Conservation (phyloP, 2,797 vertebrate genomes). For the Morus bassanus region DNA sequence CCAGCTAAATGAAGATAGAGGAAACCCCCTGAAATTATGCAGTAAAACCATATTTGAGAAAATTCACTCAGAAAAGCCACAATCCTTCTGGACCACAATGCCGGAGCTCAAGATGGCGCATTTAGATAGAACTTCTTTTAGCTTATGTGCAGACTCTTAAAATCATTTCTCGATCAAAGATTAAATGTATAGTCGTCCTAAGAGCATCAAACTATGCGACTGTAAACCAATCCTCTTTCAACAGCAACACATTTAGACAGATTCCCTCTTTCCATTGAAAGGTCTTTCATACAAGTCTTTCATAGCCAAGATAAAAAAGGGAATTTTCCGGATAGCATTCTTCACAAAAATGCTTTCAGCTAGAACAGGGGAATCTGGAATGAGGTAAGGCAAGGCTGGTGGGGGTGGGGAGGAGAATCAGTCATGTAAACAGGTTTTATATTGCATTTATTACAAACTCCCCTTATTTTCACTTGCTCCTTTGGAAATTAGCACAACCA, state of each 20-base stretch:
- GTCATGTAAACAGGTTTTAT: slow-evolving; percentile 51
- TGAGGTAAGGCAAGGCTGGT: slow-evolving; percentile 24
- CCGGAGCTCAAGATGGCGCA: neutral
- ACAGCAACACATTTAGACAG: neutral
- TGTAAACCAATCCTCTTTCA: slow-evolving; percentile 3
- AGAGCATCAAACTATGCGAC: neutral
- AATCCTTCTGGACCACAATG: neutral
- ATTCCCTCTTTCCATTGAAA: neutral
- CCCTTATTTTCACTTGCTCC: slow-evolving; percentile 48
- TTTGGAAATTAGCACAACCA: slow-evolving; percentile 64
- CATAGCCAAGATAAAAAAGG: slow-evolving; percentile 2
- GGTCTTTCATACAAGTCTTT: slow-evolving; percentile 16
- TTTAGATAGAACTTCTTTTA: slow-evolving; percentile 2
- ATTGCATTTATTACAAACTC: slow-evolving; percentile 54
- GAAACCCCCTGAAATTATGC: neutral
- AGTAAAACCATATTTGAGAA: neutral
- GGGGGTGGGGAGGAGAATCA: neutral
- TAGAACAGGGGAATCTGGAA: slow-evolving; percentile 29
- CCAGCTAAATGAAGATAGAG: neutral
- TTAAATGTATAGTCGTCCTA: neutral
- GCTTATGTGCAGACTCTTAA: neutral
- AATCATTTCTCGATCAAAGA: slow-evolving; percentile 14
- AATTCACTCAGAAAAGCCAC: neutral
- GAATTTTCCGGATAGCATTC: slow-evolving; percentile 28
- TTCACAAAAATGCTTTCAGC: slow-evolving; percentile 50